Conservation (phyloP, 2,113 vertebrate genomes). For the Cisticola juncidis region DNA sequence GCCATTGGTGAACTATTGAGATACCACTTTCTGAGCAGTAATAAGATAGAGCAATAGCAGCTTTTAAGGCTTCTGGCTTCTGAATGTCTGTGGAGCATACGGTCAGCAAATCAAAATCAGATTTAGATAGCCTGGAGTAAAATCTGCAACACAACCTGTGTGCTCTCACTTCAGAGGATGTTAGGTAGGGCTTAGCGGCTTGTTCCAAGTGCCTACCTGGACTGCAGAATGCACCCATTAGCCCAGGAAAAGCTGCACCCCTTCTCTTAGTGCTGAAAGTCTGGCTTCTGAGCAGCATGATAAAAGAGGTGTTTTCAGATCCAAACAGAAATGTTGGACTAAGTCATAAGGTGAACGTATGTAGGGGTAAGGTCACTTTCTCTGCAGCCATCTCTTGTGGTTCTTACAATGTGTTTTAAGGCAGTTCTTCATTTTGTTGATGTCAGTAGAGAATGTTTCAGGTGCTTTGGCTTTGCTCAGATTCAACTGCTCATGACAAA, state of each 20-base stretch:
- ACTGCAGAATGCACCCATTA: not conserved
- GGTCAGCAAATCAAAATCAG: slow-evolving; percentile 21
- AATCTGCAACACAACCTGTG: not conserved
- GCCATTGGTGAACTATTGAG: not conserved
- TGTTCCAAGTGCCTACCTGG: not conserved
- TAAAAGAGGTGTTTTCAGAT: not conserved
- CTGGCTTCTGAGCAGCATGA: not conserved
- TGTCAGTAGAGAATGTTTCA: not conserved
- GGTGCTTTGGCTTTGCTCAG: not conserved
- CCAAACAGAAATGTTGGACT: not conserved
- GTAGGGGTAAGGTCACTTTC: not conserved
- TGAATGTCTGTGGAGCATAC: not conserved
- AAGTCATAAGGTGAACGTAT: not conserved
- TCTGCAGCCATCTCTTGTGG: not conserved
- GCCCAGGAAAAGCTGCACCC: not conserved
- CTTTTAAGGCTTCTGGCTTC: slow-evolving; percentile 13
- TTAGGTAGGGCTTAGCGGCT: not conserved
- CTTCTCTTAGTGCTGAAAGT: not conserved
- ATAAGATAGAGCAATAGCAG: slow-evolving; percentile 3
- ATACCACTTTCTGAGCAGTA: not conserved
- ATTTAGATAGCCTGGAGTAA: slow-evolving; percentile 11
- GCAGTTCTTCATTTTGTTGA: not conserved
- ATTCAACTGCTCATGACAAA: not conserved
- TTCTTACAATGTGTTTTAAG: not conserved
- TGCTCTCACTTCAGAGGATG: not conserved